Base-by-base conservation (phyloP, 1,140 invertebrate genomes). In the Drosophila kurseongensis region DNA sequence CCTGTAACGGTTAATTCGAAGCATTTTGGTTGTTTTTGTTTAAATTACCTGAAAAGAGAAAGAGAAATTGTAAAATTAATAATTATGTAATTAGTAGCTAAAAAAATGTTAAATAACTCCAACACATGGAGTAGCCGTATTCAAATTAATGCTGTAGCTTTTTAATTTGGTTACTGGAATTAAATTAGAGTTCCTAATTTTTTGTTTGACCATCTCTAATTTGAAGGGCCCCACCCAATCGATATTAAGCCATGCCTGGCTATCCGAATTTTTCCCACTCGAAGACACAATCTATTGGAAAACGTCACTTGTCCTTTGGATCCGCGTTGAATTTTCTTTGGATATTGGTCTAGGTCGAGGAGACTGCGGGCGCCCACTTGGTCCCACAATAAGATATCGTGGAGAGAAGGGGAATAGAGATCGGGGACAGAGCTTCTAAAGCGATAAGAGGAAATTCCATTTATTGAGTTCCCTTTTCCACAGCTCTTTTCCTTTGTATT, bases 371-470 rank as follows among this genome's bases (percentile, higher is more conserved):
- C 80, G 81, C 82, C 81, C 82, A 85, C 83, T 82, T 61, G 23
- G 14, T 41, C 18, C 1, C 23, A 40, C 27, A 47, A 16, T 48
- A 47, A 23, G 16, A 35, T 32, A 52, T 50, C 29, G 27, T 0
- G 1, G 5, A n/a, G 12, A 32, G 27, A 29, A 18, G 32, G 27
- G 44, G 36, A 14, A 12, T 38, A n/a, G 32, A 54, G 72, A 75
- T 75, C 52, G 52, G 27, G 45, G 10, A 36, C 32, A 27, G 42
- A 16, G 51, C 40, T 52, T 41, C 54, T 42, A 27, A 14, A 29
- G 36, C 66, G 82, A 86, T 86, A 86, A 86, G 79, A 41, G 65
- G n/a, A 79, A 86, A 88, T 86, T 81, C 83, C 83, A 79, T 86
- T 86, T 86, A 88, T 79, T 86, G 84, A 78, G 71, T 83, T 88